Evolutionary conservation across 2,888 invertebrate species (phyloP).

Genomic region (Dioctria rufipes): DNA sequence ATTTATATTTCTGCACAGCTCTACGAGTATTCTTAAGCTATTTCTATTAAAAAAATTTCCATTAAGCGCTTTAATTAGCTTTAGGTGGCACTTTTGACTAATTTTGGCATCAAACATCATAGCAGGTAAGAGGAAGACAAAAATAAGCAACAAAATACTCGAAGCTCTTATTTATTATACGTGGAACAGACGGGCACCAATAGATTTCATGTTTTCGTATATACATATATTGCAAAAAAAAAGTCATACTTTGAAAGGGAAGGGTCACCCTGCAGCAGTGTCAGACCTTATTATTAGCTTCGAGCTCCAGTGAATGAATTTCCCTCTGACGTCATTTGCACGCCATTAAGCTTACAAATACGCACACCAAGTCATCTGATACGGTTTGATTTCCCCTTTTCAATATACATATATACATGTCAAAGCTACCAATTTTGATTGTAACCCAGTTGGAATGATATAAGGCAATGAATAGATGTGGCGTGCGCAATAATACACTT

Average conservation of each 20-base stretch:
- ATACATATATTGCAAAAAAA: not conserved
- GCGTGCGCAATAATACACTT: slow-evolving; percentile 25
- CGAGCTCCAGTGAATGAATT: slow-evolving; percentile 37
- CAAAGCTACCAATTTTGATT: not conserved
- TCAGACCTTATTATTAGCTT: slow-evolving; percentile 45
- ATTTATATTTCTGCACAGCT: too few species aligned
- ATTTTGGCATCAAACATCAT: not conserved
- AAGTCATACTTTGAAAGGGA: not conserved
- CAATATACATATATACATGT: not conserved
- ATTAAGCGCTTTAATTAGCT: too few species aligned
- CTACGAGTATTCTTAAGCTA: too few species aligned
- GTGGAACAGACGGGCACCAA: not conserved
- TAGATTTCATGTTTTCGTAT: not conserved
- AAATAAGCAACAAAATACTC: not conserved
- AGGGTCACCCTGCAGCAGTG: slow-evolving; percentile 41
- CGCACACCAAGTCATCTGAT: not conserved
- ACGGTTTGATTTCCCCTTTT: not conserved
- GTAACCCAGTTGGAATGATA: not conserved
- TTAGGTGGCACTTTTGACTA: not conserved
- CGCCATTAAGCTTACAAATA: slow-evolving; percentile 71
- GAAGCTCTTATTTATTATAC: too few species aligned
- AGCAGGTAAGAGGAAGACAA: not conserved
- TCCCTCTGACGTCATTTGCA: slow-evolving; percentile 68
- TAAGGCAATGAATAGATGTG: not conserved
- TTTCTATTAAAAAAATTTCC: too few species aligned